Base-by-base conservation (phyloP, 2,797 vertebrate genomes). In the Microcaecilia unicolor region DNA sequence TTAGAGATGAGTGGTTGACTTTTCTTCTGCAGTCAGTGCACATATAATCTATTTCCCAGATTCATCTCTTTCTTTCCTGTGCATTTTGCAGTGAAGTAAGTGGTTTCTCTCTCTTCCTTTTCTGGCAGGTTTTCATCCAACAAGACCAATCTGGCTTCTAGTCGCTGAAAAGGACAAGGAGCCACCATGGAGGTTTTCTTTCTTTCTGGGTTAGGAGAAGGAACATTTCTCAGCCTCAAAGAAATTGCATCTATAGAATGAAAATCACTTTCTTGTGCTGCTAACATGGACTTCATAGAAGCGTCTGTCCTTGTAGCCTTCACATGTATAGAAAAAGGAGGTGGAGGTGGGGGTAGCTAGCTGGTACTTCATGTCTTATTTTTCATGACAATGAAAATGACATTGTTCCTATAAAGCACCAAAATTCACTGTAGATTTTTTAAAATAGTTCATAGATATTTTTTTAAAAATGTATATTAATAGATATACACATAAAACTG, bases 101-200 rank as follows among this genome's bases (percentile, higher is more conserved):
- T 17, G 3, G 3, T 6, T 21, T 3, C 17, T 12, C 35, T 10
- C 16, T 20, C 4, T 13, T 7, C 9, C 19, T 14, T 6, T 10
- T 12, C 16, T 30, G 4, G 7, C 54, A 87, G 85, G 78, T 89
- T 87, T 67, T 86, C 82, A 13, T 76, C 82, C 44, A 83, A 76
- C 51, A 74, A 83, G 43, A 87, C 87, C 71, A 74, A 80, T 48
- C 61, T 83, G 51, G 74, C 67, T 11, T 83, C 84, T 3, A 56
- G 80, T 37, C 81, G 78, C 66, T 88, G 79, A 85, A 26, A 21
- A 31, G 6, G 1, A 2, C 21, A 0, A 25, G 42, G 41, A n/a
- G n/a, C n/a, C n/a, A n/a, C n/a, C n/a, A n/a, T n/a, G n/a, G n/a
- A n/a, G n/a, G n/a, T n/a, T n/a, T n/a, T n/a, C 40, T 36, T 49